These are phyloP conservation scores for human (Homo sapiens) DNA, from an alignment of 2,113 vertebrate genomes.

Conservation along the genomic window GRCh38 chr2:236518501-236519000, in stretches of 20 bases:
- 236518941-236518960: too few species aligned
- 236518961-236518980: too few species aligned
- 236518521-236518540: not conserved
- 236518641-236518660: too few species aligned
- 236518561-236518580: constrained; percentile 35
- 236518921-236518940: too few species aligned
- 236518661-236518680: rapidly evolving
- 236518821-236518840: too few species aligned
- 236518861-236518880: too few species aligned
- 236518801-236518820: too few species aligned
- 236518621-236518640: not conserved
- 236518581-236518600: not conserved
- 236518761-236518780: not conserved
- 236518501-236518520: not conserved
- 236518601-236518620: not conserved
- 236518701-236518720: not conserved
- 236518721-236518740: not conserved
- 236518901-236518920: too few species aligned
- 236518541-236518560: not conserved
- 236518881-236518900: too few species aligned
- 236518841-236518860: too few species aligned
- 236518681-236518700: not conserved
- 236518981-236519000: too few species aligned
- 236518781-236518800: too few species aligned
- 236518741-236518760: rapidly evolving